phyloP scores from a whole-genome alignment of 1,140 invertebrate species.

The Bombus sibiricus region DNA sequence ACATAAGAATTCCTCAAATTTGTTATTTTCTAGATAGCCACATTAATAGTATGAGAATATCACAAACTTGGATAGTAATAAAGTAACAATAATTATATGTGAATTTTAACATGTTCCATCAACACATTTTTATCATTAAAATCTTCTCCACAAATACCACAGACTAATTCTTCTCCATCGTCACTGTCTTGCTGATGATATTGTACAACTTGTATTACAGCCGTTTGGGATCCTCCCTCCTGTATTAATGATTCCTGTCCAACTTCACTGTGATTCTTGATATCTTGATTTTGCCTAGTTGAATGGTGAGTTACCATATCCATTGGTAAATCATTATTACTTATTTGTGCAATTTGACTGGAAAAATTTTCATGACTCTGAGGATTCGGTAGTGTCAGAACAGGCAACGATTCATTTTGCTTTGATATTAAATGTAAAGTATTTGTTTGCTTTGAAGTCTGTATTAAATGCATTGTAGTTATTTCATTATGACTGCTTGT shows the following conservation, averaged over 20 bases:
- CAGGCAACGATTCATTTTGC: conserved; percentile 73
- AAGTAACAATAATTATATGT: conserved; percentile 73
- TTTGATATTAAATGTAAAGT: conserved; percentile 76
- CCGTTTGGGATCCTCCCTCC: conserved; percentile 46
- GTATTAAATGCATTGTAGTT: conserved; percentile 66
- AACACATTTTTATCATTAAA: conserved; percentile 76
- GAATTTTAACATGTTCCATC: conserved; percentile 80
- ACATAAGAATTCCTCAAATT: conserved; percentile 8
- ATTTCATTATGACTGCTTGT: conserved; percentile 54
- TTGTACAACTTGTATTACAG: conserved; percentile 65
- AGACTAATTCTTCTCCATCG: conserved; percentile 69
- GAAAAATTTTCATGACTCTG: conserved; percentile 73
- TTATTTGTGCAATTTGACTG: conserved; percentile 72
- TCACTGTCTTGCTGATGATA: conserved; percentile 66
- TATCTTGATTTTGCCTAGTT: conserved; percentile 37
- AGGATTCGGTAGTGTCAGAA: conserved; percentile 75
- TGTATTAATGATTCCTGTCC: conserved; percentile 60
- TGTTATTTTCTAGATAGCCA: conserved; percentile 38
- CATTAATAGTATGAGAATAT: conserved; percentile 55
- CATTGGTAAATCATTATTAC: conserved; percentile 55
- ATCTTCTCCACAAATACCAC: conserved; percentile 79
- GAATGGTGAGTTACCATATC: conserved; percentile 56
- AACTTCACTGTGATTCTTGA: conserved; percentile 53
- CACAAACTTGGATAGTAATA: conserved; percentile 58
- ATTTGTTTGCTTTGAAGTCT: conserved; percentile 63